phyloP scores from a whole-genome alignment of 2,113 vertebrate species.

The Theropithecus gelada region DNA sequence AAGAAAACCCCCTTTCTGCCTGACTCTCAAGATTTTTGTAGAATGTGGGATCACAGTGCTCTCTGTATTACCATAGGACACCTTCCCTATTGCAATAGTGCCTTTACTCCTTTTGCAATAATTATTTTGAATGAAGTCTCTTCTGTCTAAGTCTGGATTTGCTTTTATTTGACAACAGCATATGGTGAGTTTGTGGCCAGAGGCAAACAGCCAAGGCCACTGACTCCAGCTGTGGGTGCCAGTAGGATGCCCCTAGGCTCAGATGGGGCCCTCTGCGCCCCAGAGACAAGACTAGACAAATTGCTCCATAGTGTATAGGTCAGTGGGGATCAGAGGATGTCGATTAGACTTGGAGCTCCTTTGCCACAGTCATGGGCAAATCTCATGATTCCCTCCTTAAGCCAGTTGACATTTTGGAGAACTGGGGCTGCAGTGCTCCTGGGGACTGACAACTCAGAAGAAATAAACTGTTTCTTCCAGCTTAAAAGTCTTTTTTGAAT shows the following conservation, averaged over 20 bases:
- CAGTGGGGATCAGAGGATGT: neutral
- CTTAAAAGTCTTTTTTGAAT: conserved; percentile 25
- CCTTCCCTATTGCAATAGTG: neutral
- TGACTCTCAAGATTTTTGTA: neutral
- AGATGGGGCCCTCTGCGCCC: neutral
- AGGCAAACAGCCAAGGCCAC: neutral
- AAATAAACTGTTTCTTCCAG: neutral
- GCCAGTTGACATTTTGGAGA: neutral
- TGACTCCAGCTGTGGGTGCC: neutral
- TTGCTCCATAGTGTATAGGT: neutral
- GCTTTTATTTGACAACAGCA: neutral
- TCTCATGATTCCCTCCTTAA: neutral
- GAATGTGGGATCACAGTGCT: neutral
- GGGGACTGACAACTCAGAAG: neutral
- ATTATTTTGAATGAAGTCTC: neutral
- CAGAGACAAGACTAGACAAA: neutral
- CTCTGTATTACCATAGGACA: neutral
- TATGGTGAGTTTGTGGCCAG: neutral
- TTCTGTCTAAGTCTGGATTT: neutral
- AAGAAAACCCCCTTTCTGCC: neutral
- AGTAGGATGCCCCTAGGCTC: neutral
- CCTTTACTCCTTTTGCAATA: neutral
- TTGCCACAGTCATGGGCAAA: neutral
- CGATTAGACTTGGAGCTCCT: neutral
- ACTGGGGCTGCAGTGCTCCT: neutral